A percentile compares a stretch with the other conserved stretches of the same genome.
These are phyloP conservation scores for Cantharis rufa DNA, from an alignment of 2,888 invertebrate species.

Conservation along the genomic window DNA sequence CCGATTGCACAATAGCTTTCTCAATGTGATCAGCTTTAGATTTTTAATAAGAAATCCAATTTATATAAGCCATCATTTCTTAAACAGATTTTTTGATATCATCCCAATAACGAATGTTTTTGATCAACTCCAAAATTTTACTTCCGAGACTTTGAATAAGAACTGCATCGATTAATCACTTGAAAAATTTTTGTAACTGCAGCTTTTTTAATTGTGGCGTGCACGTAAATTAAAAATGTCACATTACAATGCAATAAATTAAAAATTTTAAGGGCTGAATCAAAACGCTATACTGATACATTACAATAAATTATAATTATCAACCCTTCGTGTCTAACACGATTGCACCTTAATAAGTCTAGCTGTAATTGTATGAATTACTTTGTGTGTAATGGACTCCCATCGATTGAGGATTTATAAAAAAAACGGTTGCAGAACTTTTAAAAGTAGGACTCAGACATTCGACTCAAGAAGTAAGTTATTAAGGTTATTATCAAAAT, in stretches of 20 bases:
- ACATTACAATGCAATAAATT: conserved; percentile 29
- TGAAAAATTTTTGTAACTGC: not conserved
- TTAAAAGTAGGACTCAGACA: no score
- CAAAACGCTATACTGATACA: conserved; percentile 29
- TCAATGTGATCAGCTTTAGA: not conserved
- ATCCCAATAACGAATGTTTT: not conserved
- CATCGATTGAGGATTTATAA: not conserved
- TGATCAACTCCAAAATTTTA: not conserved
- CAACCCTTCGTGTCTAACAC: conserved; percentile 24
- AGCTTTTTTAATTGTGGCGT: not conserved
- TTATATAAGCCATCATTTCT: not conserved
- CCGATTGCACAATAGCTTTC: not conserved
- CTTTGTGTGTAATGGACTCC: not conserved
- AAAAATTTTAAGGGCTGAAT: conserved; percentile 17
- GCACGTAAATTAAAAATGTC: conserved; percentile 19
- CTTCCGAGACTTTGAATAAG: not conserved
- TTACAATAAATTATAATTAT: conserved; percentile 37
- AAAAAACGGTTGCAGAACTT: no score
- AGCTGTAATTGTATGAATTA: not conserved
- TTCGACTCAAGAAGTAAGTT: no score
- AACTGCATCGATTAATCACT: not conserved
- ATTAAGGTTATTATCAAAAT: no score
- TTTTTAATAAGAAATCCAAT: not conserved
- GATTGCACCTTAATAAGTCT: conserved; percentile 1
- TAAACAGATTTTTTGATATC: not conserved